Percentiles rank a stretch among this genome's conserved stretches.
These are phyloP conservation scores for Nothocercus nigrocapillus DNA, from an alignment of 2,113 vertebrate species.

Conservation along the genomic window DNA sequence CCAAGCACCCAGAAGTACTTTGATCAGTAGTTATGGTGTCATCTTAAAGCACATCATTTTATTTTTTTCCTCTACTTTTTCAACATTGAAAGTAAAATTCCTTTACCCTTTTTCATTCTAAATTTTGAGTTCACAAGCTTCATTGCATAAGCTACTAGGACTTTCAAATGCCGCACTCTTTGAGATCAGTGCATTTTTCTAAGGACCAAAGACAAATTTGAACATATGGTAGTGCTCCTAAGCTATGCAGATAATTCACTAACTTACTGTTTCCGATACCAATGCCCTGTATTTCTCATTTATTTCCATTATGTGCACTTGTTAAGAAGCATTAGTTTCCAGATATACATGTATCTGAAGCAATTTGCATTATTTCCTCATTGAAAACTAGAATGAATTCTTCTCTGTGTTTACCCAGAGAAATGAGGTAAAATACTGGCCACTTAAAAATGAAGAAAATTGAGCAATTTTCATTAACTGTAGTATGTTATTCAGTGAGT, in stretches of 20 bases:
- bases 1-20: background rate
- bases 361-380: background rate
- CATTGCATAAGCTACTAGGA: background rate
- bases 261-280: background rate
- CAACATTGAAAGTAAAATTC: background rate
- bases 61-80: background rate
- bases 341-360: background rate
- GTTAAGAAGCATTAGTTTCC: background rate
- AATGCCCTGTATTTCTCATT: background rate
- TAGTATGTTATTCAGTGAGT: background rate
- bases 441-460: background rate
- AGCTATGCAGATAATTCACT: background rate
- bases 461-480: background rate
- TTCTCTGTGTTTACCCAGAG: background rate
- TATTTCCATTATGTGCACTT: background rate
- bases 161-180: background rate
- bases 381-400: background rate
- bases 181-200: background rate
- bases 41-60: background rate
- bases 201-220: constrained; percentile 5
- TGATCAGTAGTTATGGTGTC: background rate
- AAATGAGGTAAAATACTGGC: background rate
- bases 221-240: background rate
- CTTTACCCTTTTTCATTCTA: background rate
- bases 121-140: background rate